Percentiles rank a stretch among this genome's conserved stretches.
phyloP scores from a whole-genome alignment of 2,888 invertebrate genomes.

The Pyrgus malvae region DNA sequence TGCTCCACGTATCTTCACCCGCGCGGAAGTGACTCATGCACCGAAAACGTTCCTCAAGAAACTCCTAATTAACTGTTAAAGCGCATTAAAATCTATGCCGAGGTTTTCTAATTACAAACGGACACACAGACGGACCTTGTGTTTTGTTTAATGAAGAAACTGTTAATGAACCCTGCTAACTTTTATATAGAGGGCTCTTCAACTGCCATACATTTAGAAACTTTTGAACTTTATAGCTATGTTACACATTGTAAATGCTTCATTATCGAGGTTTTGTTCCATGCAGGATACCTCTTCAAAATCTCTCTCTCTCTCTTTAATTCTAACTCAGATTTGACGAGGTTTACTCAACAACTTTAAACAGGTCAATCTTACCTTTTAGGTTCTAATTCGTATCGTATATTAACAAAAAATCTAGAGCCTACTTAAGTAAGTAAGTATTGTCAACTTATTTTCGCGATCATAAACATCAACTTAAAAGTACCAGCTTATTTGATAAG shows the following conservation, averaged over 20 bases:
- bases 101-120: constrained; percentile 23
- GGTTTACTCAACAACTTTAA: too few relatives aligned
- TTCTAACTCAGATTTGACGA: too few relatives aligned
- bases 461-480: too few relatives aligned
- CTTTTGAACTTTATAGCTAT: neutral
- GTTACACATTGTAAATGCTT: neutral
- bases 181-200: constrained; percentile 4
- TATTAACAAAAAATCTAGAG: too few relatives aligned
- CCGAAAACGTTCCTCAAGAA: constrained; percentile 14
- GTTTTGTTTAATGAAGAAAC: constrained; percentile 16
- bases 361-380: too few relatives aligned
- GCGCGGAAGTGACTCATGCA: constrained; percentile 14
- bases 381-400: too few relatives aligned
- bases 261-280: too few relatives aligned
- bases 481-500: too few relatives aligned
- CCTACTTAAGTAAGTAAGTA: too few relatives aligned
- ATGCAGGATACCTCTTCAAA: too few relatives aligned
- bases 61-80: constrained; percentile 20
- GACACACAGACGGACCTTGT: constrained; percentile 18
- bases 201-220: neutral
- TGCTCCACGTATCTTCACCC: neutral
- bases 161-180: constrained; percentile 23
- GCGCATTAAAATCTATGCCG: constrained; percentile 20
- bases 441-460: too few relatives aligned
- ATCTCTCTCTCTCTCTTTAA: too few relatives aligned